These are phyloP conservation scores for Mellivora capensis DNA, from an alignment of 2,113 vertebrate genomes.

Conservation along the genomic window DNA sequence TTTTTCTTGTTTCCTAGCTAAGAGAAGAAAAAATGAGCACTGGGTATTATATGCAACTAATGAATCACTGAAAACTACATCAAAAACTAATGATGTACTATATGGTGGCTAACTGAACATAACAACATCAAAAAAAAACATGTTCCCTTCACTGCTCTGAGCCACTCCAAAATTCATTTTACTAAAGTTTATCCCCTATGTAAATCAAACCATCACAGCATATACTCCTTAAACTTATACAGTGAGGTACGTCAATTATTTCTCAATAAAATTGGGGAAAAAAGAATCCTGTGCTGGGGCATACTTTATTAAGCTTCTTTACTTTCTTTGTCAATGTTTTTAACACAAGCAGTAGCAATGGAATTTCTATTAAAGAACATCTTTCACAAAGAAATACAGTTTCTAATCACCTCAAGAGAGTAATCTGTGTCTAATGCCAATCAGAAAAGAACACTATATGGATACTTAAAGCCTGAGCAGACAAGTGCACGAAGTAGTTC, in stretches of 20 bases:
- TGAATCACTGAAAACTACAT: background rate
- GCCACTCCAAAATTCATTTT: background rate
- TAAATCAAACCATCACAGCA: background rate
- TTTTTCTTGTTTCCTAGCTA: background rate
- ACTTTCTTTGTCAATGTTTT: background rate
- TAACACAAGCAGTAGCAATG: background rate
- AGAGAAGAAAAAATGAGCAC: background rate
- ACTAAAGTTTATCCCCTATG: background rate
- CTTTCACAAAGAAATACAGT: slow-evolving; percentile 20
- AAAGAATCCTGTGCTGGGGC: background rate
- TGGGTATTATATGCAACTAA: background rate
- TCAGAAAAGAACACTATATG: background rate
- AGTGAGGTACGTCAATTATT: background rate
- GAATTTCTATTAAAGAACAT: background rate
- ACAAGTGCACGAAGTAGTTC: background rate
- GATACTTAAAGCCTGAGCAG: background rate
- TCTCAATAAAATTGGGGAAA: background rate
- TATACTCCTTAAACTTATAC: background rate
- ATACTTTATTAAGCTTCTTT: background rate
- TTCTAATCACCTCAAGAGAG: background rate
- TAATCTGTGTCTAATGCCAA: background rate
- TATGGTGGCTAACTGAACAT: too few species aligned
- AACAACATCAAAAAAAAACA: too few species aligned
- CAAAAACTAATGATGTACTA: background rate
- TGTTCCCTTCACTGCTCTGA: background rate